Evolutionary conservation across 2,113 vertebrate species (phyloP).

Genomic region (Psilopsiagon aymara): DNA sequence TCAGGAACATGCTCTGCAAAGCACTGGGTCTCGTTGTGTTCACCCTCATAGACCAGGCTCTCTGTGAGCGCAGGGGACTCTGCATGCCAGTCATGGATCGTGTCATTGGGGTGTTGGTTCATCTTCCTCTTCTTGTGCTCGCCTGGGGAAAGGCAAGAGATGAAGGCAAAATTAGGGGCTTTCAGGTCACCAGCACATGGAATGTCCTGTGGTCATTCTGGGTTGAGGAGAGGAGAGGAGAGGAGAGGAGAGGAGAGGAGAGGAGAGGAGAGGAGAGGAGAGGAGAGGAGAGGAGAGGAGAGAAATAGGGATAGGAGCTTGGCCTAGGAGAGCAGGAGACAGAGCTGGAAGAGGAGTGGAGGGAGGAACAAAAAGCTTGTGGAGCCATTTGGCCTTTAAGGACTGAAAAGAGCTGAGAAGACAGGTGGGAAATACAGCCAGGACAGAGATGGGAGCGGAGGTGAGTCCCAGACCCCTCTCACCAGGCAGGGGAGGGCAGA

Average conservation of each 20-base stretch:
- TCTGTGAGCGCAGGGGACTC: accelerated
- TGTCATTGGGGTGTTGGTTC: background rate
- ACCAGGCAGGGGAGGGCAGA: background rate
- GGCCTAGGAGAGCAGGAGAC: background rate
- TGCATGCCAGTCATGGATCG: background rate
- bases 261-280: background rate
- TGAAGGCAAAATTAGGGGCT: background rate
- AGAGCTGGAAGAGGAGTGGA: background rate
- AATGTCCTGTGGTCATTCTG: background rate
- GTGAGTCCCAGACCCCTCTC: background rate
- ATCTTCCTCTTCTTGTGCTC: background rate
- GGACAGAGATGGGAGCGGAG: accelerated
- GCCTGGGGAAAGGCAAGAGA: background rate
- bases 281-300: background rate
- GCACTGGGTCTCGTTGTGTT: background rate
- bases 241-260: background rate
- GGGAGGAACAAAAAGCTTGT: background rate
- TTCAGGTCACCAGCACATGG: background rate
- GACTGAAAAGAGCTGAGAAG: background rate
- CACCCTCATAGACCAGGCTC: background rate
- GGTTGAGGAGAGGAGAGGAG: background rate
- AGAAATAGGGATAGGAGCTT: background rate
- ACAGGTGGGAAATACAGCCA: background rate
- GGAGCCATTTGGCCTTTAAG: background rate
- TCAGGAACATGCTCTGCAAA: background rate